These are phyloP conservation scores for Myotis lucifugus DNA, from an alignment of 2,113 vertebrate genomes.

Conservation along the genomic window DNA sequence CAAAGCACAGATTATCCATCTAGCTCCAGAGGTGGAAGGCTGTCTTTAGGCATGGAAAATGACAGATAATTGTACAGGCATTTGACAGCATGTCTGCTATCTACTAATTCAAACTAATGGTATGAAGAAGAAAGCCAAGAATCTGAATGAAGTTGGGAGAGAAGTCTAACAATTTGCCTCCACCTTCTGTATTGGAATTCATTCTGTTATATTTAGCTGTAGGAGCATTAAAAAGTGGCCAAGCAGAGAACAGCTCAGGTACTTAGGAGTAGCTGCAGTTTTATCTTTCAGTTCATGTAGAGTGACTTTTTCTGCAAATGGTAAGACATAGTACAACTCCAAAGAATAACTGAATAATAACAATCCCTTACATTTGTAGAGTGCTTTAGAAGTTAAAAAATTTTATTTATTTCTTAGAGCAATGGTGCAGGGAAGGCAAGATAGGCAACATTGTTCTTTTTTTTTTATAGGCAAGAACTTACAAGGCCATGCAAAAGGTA, in stretches of 20 bases:
- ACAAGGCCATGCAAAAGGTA: neutral
- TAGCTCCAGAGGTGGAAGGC: conserved; percentile 74
- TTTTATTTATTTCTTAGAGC: conserved; percentile 13
- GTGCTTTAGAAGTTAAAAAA: neutral
- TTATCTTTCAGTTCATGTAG: neutral
- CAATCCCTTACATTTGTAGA: neutral
- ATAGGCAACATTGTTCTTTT: neutral
- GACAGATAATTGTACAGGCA: conserved; percentile 79
- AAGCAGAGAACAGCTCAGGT: neutral
- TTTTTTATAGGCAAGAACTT: neutral
- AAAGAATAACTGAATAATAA: neutral
- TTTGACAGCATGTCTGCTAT: conserved; percentile 79
- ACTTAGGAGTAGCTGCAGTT: neutral
- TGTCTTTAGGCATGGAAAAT: conserved; percentile 78
- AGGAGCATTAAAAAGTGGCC: neutral
- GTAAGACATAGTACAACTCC: conserved; percentile 9
- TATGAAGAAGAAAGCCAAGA: conserved; percentile 72
- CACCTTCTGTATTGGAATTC: neutral
- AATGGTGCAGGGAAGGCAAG: neutral
- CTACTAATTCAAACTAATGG: conserved; percentile 78
- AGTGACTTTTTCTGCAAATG: neutral
- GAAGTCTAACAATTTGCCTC: conserved; percentile 61
- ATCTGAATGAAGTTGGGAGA: conserved; percentile 74
- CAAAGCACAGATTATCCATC: conserved; percentile 75
- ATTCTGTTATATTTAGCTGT: conserved; percentile 40